A percentile compares a stretch with the other conserved stretches of the same genome.
These are phyloP conservation scores for Volucella inanis DNA, from an alignment of 2,888 invertebrate species.

Conservation along the genomic window DNA sequence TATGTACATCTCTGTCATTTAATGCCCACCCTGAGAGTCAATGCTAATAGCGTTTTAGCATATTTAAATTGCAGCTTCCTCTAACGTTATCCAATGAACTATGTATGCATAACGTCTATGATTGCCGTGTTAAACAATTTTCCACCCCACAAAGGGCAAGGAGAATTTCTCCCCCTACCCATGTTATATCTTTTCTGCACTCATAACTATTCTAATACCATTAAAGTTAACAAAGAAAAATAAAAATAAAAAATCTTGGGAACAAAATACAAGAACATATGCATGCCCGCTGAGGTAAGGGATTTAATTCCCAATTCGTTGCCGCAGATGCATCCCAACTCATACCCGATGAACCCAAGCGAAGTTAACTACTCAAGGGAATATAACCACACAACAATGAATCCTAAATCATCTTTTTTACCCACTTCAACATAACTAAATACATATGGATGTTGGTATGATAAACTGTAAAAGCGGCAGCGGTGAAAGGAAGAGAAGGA, in stretches of 20 bases:
- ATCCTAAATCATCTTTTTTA: slow-evolving; percentile 51
- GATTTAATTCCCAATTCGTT: slow-evolving; percentile 28
- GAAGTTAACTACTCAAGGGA: slow-evolving; percentile 54
- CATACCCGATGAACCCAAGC: slow-evolving; percentile 11
- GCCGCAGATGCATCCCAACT: slow-evolving; percentile 25
- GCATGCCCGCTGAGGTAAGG: not conserved
- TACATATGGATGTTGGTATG: not conserved
- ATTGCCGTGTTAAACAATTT: too few relatives aligned
- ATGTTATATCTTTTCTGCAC: not conserved
- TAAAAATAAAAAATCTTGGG: not conserved
- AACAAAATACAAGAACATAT: slow-evolving; percentile 6
- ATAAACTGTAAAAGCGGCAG: too few relatives aligned
- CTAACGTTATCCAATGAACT: too few relatives aligned
- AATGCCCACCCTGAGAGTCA: too few relatives aligned
- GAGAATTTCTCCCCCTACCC: not conserved
- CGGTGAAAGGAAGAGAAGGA: too few relatives aligned
- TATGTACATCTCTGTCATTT: too few relatives aligned
- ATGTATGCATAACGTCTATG: too few relatives aligned
- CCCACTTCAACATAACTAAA: slow-evolving; percentile 13
- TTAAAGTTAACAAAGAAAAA: slow-evolving; percentile 1
- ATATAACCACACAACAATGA: slow-evolving; percentile 52
- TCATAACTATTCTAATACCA: slow-evolving; percentile 14
- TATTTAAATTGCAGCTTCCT: too few relatives aligned
- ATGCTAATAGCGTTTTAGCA: too few relatives aligned
- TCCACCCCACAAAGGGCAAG: too few relatives aligned